These are phyloP conservation scores for Oryzias celebensis DNA, from an alignment of 2,113 vertebrate species.

Conservation along the genomic window DNA sequence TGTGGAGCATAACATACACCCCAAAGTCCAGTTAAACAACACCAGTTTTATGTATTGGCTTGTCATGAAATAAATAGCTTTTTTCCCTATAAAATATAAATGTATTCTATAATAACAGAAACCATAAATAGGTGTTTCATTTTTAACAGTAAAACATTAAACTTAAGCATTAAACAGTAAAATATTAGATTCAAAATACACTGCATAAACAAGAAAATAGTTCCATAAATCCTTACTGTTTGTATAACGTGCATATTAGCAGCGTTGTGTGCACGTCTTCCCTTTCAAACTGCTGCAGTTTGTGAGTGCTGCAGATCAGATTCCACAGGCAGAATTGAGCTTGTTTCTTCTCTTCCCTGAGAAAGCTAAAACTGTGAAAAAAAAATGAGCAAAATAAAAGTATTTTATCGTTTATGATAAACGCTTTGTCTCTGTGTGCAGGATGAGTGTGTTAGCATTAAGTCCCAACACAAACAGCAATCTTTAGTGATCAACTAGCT, in stretches of 20 bases:
- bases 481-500: no score
- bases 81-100: conserved; percentile 31
- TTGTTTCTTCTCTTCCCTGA: conserved; percentile 49
- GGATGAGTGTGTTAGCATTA: neutral
- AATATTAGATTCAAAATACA: conserved; percentile 3
- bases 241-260: conserved; percentile 34
- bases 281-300: conserved; percentile 16
- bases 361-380: conserved; percentile 32
- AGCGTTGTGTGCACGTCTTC: conserved; percentile 28
- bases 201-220: conserved; percentile 3
- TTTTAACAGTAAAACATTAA: conserved; percentile 6
- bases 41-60: conserved; percentile 16
- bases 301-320: conserved; percentile 36
- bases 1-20: conserved; percentile 28
- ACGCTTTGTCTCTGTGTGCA: neutral
- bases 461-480: no score
- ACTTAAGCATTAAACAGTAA: neutral
- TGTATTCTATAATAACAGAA: conserved; percentile 47
- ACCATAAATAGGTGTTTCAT: conserved; percentile 68
- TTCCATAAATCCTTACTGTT: conserved; percentile 32
- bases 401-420: neutral
- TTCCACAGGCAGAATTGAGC: conserved; percentile 31
- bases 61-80: conserved; percentile 64
- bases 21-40: conserved; percentile 40
- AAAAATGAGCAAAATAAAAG: conserved; percentile 12